phyloP scores from a whole-genome alignment of 1,140 invertebrate genomes.

The Bombus waltoni region DNA sequence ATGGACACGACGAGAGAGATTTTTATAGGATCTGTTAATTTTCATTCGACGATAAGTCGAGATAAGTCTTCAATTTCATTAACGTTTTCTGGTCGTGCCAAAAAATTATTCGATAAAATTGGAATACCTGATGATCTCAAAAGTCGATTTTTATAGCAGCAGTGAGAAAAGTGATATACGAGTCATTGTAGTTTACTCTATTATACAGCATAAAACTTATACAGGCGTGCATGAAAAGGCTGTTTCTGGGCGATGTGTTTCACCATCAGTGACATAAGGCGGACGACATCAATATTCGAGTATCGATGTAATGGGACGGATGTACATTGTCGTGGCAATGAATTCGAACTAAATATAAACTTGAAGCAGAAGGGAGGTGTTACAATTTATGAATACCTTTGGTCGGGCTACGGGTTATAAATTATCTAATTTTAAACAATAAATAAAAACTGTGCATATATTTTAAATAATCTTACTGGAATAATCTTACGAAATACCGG shows the following conservation, averaged over 20 bases:
- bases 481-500: too few species aligned
- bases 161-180: background rate
- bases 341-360: constrained; percentile 9
- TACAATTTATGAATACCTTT: constrained; percentile 21
- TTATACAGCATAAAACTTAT: background rate
- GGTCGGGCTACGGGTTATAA: background rate
- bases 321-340: background rate
- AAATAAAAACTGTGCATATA: too few species aligned
- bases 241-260: constrained; percentile 2
- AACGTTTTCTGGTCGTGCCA: too few species aligned
- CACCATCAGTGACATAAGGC: constrained; percentile 12
- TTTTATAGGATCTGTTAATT: too few species aligned
- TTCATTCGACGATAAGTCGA: too few species aligned
- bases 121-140: too few species aligned
- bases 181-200: background rate
- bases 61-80: too few species aligned
- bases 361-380: constrained; percentile 2
- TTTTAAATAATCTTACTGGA: too few species aligned
- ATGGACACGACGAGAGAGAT: too few species aligned
- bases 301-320: background rate
- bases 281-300: constrained; percentile 11
- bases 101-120: background rate
- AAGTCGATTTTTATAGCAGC: background rate
- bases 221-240: background rate
- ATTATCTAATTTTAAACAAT: background rate